These are phyloP conservation scores for Rhingia rostrata DNA, from an alignment of 2,888 invertebrate genomes.

Conservation along the genomic window DNA sequence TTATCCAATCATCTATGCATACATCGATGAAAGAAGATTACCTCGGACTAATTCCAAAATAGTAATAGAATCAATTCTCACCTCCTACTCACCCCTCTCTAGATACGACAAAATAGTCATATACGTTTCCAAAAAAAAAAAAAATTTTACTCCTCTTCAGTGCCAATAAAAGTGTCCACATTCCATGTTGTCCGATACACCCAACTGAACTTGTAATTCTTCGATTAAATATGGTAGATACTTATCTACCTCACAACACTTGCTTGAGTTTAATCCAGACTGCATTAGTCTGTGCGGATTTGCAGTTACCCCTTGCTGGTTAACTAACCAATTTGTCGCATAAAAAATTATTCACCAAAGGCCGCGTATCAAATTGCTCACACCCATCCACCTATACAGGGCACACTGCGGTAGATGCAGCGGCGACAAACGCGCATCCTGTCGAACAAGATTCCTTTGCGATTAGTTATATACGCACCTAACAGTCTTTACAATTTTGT, in stretches of 20 bases:
- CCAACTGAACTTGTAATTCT: constrained; percentile 50
- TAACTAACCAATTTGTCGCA: constrained; percentile 70
- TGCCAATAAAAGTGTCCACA: constrained; percentile 54
- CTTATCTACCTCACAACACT: constrained; percentile 53
- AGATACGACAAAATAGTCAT: constrained; percentile 20
- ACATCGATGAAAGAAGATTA: neutral
- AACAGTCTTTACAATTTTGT: constrained; percentile 52
- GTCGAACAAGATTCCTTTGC: constrained; percentile 59
- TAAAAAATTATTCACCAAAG: constrained; percentile 34
- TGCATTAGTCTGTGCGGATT: constrained; percentile 29
- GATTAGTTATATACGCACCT: constrained; percentile 47
- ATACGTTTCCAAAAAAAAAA: neutral
- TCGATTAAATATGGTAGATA: constrained; percentile 56
- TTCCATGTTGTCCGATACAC: constrained; percentile 39
- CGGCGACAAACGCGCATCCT: constrained; percentile 39
- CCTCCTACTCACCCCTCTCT: constrained; percentile 7
- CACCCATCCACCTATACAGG: neutral
- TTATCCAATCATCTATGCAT: neutral
- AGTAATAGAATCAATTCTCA: constrained; percentile 2
- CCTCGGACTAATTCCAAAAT: constrained; percentile 1
- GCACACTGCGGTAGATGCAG: constrained; percentile 28
- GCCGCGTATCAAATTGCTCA: neutral
- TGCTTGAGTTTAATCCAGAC: constrained; percentile 49
- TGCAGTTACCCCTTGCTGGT: constrained; percentile 34
- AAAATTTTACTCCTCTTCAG: constrained; percentile 1